Base-by-base conservation (phyloP, 2,797 vertebrate genomes). In the Acanthiza pusilla region DNA sequence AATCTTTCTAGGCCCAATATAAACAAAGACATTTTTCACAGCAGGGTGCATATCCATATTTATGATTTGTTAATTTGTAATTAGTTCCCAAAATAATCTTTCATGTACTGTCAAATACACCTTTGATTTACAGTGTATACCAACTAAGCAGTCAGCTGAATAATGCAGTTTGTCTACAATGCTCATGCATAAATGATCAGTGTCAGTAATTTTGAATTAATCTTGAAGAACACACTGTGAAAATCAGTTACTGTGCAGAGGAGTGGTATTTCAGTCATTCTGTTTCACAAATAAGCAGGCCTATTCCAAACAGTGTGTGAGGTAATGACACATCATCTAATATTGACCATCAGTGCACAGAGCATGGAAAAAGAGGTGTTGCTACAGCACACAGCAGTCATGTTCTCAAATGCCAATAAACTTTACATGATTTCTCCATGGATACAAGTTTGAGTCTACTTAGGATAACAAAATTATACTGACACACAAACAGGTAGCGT, bases 61-160 rank as follows among this genome's bases (percentile, higher is more conserved):
- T 92, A 96, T 92, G 89, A 80, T 65, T 92, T 83, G 19, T 61
- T 88, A 94, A 89, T 92, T 89, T 93, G 48, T 30, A 86, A 89
- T 85, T 93, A 88, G 38, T 83, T 94, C 88, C 68, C 50, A 95
- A 95, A 94, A 91, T 85, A 94, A 92, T 92, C 36, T 75, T 90
- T 74, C 73, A 51, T 16, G 36, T 84, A 86, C 75, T 93, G 54
- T 70, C 91, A 96, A 94, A 78, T 62, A n/a, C 32, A 78, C 81
- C 66, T 92, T 85, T 88, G 89, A 94, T 93, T 94, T 94, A 85
- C 62, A 72, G 54, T 55, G 54, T 94, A 91, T 36, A 81, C 29
- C 80, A 72, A 30, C 75, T 70, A 84, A 83, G 66, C 62, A 93
- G 66, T 84, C 82, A 72, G 32, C 36, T 94, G 70, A 60, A 75